These are phyloP conservation scores for Lophura nycthemera DNA, from an alignment of 2,113 vertebrate species.

Conservation along the genomic window DNA sequence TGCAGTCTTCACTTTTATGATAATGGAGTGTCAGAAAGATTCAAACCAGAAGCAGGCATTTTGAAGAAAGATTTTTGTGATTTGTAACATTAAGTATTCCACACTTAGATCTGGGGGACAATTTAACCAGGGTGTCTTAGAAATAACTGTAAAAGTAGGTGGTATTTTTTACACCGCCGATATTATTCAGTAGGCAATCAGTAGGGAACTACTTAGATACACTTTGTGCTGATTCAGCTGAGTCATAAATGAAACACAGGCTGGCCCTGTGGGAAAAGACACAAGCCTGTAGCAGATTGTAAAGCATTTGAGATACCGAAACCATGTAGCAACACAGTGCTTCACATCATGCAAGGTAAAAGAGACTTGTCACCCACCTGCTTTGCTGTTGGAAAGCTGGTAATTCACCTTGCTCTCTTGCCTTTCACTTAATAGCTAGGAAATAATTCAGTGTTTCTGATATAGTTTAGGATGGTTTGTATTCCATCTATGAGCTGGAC, in stretches of 20 bases:
- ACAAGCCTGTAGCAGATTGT: not conserved
- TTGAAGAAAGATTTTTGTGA: not conserved
- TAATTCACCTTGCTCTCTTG: not conserved
- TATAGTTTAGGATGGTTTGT: not conserved
- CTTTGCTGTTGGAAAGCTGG: not conserved
- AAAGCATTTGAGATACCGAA: not conserved
- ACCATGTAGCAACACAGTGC: fast-evolving
- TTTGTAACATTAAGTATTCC: not conserved
- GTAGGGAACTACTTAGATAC: not conserved
- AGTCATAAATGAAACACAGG: not conserved
- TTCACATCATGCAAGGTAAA: not conserved
- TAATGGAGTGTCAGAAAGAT: not conserved
- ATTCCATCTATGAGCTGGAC: not conserved
- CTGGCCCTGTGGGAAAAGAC: not conserved
- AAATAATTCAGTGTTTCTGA: not conserved
- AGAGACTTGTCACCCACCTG: not conserved
- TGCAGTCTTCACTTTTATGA: not conserved
- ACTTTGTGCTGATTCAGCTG: not conserved
- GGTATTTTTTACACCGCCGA: not conserved
- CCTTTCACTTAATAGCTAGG: not conserved
- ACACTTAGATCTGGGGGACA: not conserved
- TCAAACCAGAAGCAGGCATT: not conserved
- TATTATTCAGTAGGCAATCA: not conserved
- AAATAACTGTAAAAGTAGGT: not conserved
- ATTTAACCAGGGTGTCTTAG: not conserved